Evolutionary conservation across 2,888 invertebrate species (phyloP).

Genomic region (Hermaeophaga mercurialis): DNA sequence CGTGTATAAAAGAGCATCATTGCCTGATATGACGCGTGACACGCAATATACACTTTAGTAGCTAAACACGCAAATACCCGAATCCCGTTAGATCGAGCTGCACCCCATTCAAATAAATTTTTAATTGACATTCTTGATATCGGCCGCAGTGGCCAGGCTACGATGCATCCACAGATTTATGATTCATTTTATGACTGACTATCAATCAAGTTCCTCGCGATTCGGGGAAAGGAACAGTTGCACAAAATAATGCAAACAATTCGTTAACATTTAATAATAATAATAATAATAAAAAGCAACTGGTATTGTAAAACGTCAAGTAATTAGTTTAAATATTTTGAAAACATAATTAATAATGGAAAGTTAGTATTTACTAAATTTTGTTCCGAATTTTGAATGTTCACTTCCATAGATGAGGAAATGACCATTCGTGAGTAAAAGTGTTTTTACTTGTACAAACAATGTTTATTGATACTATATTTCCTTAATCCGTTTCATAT

Average conservation of each 20-base stretch:
- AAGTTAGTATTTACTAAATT: too few species aligned
- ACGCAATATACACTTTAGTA: constrained; percentile 26
- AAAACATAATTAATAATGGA: too few species aligned
- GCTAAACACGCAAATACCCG: constrained; percentile 17
- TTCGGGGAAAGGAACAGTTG: not conserved
- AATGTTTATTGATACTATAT: too few species aligned
- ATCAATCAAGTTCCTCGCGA: constrained; percentile 31
- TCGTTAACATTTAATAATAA: too few species aligned
- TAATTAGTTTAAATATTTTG: too few species aligned
- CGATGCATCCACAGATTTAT: constrained; percentile 35
- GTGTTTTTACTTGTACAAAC: too few species aligned
- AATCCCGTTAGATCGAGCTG: constrained; percentile 28
- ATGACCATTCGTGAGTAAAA: too few species aligned
- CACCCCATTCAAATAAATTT: constrained; percentile 37
- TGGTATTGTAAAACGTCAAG: too few species aligned
- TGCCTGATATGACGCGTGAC: constrained; percentile 12
- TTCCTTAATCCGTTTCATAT: too few species aligned
- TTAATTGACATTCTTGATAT: constrained; percentile 29
- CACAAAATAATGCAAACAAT: not conserved
- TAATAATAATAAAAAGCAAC: too few species aligned
- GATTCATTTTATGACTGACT: constrained; percentile 33
- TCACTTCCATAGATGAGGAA: too few species aligned
- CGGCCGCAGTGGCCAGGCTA: constrained; percentile 14
- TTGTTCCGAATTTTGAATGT: too few species aligned
- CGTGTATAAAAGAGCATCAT: not conserved